These are phyloP conservation scores for Bimastos eiseni DNA, from an alignment of 2,888 invertebrate species.

Conservation along the genomic window DNA sequence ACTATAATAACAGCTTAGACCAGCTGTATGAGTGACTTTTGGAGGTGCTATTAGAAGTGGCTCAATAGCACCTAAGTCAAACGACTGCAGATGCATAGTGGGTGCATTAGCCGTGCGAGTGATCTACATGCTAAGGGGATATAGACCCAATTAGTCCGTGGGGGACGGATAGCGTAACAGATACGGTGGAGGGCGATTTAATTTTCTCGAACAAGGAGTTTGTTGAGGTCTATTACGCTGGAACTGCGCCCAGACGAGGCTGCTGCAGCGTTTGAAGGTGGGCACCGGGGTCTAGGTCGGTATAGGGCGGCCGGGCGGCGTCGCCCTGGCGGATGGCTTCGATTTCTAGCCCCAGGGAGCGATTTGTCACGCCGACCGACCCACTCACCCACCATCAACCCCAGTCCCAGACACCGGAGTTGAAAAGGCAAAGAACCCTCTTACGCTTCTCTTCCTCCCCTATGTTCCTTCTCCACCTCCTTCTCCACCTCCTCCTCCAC, in stretches of 20 bases:
- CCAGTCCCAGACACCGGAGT: neutral
- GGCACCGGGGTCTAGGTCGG: neutral
- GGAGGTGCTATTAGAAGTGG: neutral
- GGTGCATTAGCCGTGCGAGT: neutral
- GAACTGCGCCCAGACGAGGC: neutral
- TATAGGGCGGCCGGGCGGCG: neutral
- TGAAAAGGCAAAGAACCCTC: neutral
- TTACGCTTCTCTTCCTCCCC: neutral
- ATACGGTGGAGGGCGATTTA: neutral
- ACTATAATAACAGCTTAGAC: neutral
- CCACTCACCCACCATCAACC: neutral
- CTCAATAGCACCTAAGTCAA: neutral
- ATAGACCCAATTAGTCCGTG: neutral
- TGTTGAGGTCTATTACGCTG: neutral
- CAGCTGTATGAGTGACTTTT: neutral
- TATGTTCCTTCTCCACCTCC: no score
- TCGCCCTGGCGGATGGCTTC: neutral
- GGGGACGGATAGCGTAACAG: neutral
- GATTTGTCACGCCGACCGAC: neutral
- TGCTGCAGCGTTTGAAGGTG: neutral
- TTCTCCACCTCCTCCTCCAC: no score
- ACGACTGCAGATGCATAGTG: neutral
- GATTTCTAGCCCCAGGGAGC: conserved; percentile 13
- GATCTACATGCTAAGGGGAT: neutral
- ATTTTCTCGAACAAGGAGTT: neutral